Base-by-base conservation (phyloP, 2,797 vertebrate species). In the Sandelia bainsii region DNA sequence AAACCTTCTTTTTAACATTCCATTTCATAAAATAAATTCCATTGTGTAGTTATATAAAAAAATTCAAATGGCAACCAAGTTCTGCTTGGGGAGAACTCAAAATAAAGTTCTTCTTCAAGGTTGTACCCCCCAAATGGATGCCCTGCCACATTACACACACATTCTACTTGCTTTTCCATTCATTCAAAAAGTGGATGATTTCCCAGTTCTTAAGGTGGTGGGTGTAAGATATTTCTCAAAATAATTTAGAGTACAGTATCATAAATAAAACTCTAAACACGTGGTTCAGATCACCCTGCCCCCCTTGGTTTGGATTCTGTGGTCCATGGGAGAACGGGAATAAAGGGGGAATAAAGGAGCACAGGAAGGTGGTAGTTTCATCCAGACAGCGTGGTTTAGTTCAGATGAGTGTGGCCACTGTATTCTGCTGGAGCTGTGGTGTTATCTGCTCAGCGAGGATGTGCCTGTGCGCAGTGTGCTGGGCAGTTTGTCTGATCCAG, bases 391-490 rank as follows among this genome's bases (percentile, higher is more conserved):
- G 52, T 51, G 69, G n/a, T 73, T 53, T 3, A 34, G 69, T 54
- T 42, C 62, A 48, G 62, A 50, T 64, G 65, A 17, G 70, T 7
- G 62, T 29, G 67, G 77, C 66, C 62, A 6, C 62, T 37, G 70
- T 25, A 0, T 37, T 3, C 65, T 20, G 67, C 39, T 23, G 76
- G 53, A 37, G 57, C 72, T 29, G 77, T 20, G 60, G 61, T 90
- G 93, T 97, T 97, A 99, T 96, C 97, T 96, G 95, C 96, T 96
- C 89, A 97, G 95, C 64, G 97, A 96, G 90, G 97, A 96, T 62
- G 97, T 94, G 85, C 96, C 96, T 19, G 96, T 94, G 81, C 96
- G 96, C 85, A 98, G 95, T 42, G 94, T 91, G 75, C 95, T 94
- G 42, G 97, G 96, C 90, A 99, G 95, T 95, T 96, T 97, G 91